Evolutionary conservation across 2,113 vertebrate genomes (phyloP).

Genomic region (Ctenodactylus gundi): DNA sequence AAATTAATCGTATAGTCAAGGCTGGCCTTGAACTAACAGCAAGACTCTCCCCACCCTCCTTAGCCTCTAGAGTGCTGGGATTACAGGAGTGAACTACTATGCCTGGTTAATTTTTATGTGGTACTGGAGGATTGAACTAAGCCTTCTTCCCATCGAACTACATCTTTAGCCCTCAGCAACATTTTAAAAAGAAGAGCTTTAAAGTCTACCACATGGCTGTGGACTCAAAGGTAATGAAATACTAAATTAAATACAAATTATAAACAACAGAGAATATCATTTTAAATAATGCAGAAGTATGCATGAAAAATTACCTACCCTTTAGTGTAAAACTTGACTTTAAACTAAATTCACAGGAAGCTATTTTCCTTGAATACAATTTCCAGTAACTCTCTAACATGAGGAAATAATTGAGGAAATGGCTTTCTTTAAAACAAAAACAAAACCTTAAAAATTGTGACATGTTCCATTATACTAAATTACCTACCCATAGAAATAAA

Average conservation of each 20-base stretch:
- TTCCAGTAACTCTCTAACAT: constrained; percentile 65
- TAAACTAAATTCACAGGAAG: constrained; percentile 53
- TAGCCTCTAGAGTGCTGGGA: no score
- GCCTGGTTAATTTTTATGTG: no score
- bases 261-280: background rate
- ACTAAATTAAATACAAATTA: constrained; percentile 31
- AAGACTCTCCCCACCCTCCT: no score
- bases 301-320: background rate
- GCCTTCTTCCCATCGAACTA: no score
- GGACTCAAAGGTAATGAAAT: background rate
- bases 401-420: constrained; percentile 72
- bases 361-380: constrained; percentile 58
- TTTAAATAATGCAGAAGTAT: constrained; percentile 26
- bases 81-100: no score
- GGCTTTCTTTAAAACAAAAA: constrained; percentile 59
- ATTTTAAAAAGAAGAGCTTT: background rate
- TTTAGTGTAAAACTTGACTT: constrained; percentile 49
- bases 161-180: no score
- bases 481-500: constrained; percentile 55
- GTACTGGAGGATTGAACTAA: no score
- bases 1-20: no score
- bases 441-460: constrained; percentile 52
- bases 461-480: constrained; percentile 45
- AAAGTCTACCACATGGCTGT: background rate
- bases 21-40: no score